These are phyloP conservation scores for Zapus hudsonius DNA, from an alignment of 2,113 vertebrate genomes.

Conservation along the genomic window DNA sequence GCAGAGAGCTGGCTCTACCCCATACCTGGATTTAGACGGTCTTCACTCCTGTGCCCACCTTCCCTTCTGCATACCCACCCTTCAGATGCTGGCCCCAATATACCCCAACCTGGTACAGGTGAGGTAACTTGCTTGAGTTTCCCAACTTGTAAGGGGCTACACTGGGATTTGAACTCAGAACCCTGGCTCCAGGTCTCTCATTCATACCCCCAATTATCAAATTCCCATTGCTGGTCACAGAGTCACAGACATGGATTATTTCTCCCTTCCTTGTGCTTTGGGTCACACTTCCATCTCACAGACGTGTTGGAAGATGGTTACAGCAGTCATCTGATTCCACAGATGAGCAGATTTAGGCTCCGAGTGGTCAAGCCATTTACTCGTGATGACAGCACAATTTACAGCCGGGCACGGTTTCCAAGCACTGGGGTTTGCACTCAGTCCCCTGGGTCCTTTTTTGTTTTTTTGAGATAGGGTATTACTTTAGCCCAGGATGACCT, in stretches of 20 bases:
- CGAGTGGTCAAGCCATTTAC: rapidly evolving
- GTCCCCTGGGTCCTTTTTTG: rapidly evolving
- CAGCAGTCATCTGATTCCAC: background rate
- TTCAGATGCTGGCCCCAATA: background rate
- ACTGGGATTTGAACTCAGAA: background rate
- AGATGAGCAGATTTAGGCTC: background rate
- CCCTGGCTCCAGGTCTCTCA: background rate
- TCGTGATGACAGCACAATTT: rapidly evolving
- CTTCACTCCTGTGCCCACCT: background rate
- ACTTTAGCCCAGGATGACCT: no score
- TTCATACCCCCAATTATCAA: rapidly evolving
- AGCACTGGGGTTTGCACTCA: background rate
- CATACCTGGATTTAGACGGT: rapidly evolving
- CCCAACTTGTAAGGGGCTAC: rapidly evolving
- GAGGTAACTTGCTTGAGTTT: no score
- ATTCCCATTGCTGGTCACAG: background rate
- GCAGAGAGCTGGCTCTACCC: no score
- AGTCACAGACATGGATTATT: rapidly evolving
- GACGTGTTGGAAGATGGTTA: rapidly evolving
- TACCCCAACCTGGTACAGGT: background rate
- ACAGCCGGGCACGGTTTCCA: no score
- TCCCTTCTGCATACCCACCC: background rate
- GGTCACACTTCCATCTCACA: background rate
- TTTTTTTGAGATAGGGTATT: no score
- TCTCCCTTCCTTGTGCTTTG: background rate